Conservation (phyloP, 2,888 invertebrate species). For the Drosophila pegasa region DNA sequence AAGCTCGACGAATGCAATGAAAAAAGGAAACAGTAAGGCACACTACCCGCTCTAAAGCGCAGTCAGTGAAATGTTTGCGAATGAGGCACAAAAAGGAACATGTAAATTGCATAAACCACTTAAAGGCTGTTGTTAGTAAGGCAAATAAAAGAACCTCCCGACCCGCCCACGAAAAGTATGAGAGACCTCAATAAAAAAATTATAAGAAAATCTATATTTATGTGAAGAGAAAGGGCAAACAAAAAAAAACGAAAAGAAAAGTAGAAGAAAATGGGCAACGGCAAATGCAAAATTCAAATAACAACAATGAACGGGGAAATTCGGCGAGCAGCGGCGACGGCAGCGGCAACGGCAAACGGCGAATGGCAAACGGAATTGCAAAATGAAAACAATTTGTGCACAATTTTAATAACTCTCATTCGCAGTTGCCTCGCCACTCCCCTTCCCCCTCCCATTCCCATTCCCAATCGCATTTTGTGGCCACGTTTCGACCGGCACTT, state of each 20-base stretch:
- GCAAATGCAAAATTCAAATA: conserved; percentile 32
- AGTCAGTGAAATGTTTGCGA: not conserved
- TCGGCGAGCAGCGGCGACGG: conserved; percentile 12
- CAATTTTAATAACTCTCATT: conserved; percentile 61
- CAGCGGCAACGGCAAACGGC: conserved; percentile 4
- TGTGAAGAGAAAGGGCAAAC: not conserved
- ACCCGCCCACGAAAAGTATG: not conserved
- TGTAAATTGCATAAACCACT: not conserved
- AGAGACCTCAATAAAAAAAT: not conserved
- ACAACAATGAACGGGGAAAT: conserved; percentile 24
- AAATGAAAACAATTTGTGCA: conserved; percentile 62
- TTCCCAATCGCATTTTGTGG: conserved; percentile 55
- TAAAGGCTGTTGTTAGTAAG: not conserved
- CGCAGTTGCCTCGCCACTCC: conserved; percentile 6
- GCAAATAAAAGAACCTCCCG: not conserved
- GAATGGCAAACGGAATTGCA: conserved; percentile 51
- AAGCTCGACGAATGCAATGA: not conserved
- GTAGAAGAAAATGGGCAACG: not conserved
- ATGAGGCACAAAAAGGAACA: not conserved
- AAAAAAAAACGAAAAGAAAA: not conserved
- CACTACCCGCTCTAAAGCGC: not conserved
- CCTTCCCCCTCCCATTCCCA: not conserved
- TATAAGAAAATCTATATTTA: conserved; percentile 9
- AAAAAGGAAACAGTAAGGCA: no score
- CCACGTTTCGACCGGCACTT: conserved; percentile 50